Conservation (phyloP, 2,888 invertebrate genomes). For the Rhodophaea formosa region DNA sequence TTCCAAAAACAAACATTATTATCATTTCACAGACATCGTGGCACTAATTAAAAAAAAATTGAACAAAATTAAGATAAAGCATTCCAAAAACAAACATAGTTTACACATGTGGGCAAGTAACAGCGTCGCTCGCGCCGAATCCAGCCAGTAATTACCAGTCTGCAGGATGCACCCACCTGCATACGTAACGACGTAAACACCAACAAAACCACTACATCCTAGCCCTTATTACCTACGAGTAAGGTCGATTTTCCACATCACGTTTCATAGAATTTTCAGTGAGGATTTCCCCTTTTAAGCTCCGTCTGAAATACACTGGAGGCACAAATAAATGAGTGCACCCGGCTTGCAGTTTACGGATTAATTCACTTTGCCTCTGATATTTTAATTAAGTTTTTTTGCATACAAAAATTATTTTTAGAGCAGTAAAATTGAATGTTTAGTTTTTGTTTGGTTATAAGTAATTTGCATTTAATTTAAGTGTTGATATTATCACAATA, state of each 20-base stretch:
- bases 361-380: slow-evolving; percentile 61
- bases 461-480: slow-evolving; percentile 1
- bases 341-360: slow-evolving; percentile 48
- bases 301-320: slow-evolving; percentile 61
- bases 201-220: slow-evolving; percentile 28
- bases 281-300: slow-evolving; percentile 62
- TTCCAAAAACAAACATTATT: too few relatives aligned
- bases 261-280: slow-evolving; percentile 45
- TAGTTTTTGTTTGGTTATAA: neutral
- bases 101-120: slow-evolving; percentile 44
- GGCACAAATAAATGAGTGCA: slow-evolving; percentile 67
- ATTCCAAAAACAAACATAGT: slow-evolving; percentile 10
- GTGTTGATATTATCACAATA: neutral
- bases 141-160: slow-evolving; percentile 63
- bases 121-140: slow-evolving; percentile 49
- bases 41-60: neutral
- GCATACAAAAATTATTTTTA: slow-evolving; percentile 22
- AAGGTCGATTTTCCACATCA: slow-evolving; percentile 38
- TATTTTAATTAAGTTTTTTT: slow-evolving; percentile 65
- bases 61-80: neutral
- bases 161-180: slow-evolving; percentile 48
- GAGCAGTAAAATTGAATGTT: neutral
- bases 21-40: neutral
- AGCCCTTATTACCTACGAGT: slow-evolving; percentile 29
- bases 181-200: slow-evolving; percentile 40